Evolutionary conservation across 2,113 vertebrate genomes (phyloP).

Genomic region (Corynorhinus townsendii): DNA sequence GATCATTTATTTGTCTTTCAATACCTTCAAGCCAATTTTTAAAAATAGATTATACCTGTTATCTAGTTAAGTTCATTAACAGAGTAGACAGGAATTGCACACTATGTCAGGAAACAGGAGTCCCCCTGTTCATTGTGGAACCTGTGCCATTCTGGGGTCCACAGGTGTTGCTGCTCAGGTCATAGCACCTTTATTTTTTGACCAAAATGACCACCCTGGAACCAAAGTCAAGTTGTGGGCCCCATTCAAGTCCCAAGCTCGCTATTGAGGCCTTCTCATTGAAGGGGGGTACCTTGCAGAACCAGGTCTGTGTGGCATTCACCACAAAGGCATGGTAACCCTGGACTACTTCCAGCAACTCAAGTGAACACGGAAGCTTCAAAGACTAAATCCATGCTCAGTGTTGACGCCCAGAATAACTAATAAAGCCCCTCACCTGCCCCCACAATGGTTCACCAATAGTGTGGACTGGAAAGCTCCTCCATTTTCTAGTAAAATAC

Average conservation of each 20-base stretch:
- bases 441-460: neutral
- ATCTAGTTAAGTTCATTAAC: neutral
- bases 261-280: neutral
- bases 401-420: neutral
- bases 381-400: neutral
- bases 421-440: neutral
- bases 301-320: neutral
- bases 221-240: neutral
- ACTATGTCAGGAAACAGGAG: neutral
- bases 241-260: neutral
- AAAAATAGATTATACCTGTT: neutral
- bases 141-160: neutral
- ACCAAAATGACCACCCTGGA: neutral
- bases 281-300: neutral
- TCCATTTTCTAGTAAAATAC: neutral
- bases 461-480: neutral
- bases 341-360: neutral
- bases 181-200: neutral
- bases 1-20: neutral
- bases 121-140: neutral
- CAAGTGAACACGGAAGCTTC: neutral
- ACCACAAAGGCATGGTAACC: neutral
- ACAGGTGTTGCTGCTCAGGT: neutral
- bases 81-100: neutral
- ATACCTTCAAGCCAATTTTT: neutral